Conservation (phyloP, 2,113 vertebrate species). For the Tenebrosternarchus preto region DNA sequence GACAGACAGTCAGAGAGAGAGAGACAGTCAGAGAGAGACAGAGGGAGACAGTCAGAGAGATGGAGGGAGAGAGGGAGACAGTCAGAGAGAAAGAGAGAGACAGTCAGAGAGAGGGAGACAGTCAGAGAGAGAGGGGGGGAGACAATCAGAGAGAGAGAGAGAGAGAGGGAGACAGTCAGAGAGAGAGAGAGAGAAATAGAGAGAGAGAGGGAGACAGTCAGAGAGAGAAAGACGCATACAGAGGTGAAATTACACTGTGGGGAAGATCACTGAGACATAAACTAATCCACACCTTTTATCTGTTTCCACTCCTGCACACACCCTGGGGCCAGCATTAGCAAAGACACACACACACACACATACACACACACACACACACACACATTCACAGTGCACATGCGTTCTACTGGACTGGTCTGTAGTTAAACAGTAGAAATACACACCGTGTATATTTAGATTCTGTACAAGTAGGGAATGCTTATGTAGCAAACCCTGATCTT, state of each 20-base stretch:
- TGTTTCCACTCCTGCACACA: conserved; percentile 7
- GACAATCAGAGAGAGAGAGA: too few species aligned
- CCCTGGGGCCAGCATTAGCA: neutral
- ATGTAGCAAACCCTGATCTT: too few species aligned
- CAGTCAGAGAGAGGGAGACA: conserved; percentile 15
- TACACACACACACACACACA: neutral
- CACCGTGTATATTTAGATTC: too few species aligned
- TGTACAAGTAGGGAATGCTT: too few species aligned
- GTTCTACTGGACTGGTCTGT: too few species aligned
- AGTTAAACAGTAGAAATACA: too few species aligned
- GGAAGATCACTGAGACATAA: neutral
- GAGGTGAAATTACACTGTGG: neutral
- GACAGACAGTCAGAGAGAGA: conserved; percentile 22
- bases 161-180: conserved; percentile 9
- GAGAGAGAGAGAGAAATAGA: conserved; percentile 12
- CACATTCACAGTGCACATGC: neutral
- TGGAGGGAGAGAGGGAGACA: conserved; percentile 15
- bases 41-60: conserved; percentile 22
- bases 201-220: conserved; percentile 13
- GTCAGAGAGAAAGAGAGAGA: conserved; percentile 6
- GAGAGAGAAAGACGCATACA: conserved; percentile 17
- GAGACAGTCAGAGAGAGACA: conserved; percentile 1
- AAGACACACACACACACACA: conserved; percentile 17
- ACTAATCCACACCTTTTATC: conserved; percentile 31
- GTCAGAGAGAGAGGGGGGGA: neutral